Base-by-base conservation (phyloP, 1,140 invertebrate species). In the Dysdera silvatica region DNA sequence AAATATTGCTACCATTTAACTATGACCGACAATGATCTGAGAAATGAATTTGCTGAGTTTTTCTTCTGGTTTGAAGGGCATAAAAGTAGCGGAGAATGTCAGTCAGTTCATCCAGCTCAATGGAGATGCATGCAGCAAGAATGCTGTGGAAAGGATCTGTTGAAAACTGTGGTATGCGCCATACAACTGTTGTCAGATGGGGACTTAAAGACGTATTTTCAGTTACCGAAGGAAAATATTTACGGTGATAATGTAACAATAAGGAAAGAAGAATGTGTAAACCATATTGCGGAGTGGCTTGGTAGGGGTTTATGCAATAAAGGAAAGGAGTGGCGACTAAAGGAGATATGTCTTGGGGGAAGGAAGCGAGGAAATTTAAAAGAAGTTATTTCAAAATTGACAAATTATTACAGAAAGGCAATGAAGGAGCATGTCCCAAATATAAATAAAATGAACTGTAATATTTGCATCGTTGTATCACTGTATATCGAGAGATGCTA, bases 11-110 rank as follows among this genome's bases (percentile, higher is more conserved):
- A n/a, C n/a, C n/a, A n/a, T n/a, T n/a, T n/a, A n/a, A n/a, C n/a
- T n/a, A n/a, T n/a, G n/a, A n/a, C n/a, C n/a, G n/a, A n/a, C n/a
- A n/a, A n/a, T n/a, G n/a, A n/a, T n/a, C n/a, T n/a, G n/a, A n/a
- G n/a, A n/a, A n/a, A n/a, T n/a, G n/a, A n/a, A n/a, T n/a, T n/a
- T n/a, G n/a, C n/a, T n/a, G n/a, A n/a, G n/a, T n/a, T n/a, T n/a
- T n/a, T n/a, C n/a, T n/a, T n/a, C n/a, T n/a, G n/a, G n/a, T n/a
- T n/a, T n/a, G n/a, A n/a, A n/a, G n/a, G n/a, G n/a, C n/a, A n/a
- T n/a, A n/a, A n/a, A n/a, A n/a, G n/a, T n/a, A n/a, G n/a, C 24
- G 49, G 32, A 82, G 71, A 55, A 72, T 61, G 29, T 70, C 35
- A 43, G 41, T 66, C 32, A 37, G 33, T 24, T 41, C 53, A 2